phyloP scores from a whole-genome alignment of 2,888 invertebrate genomes.

The Diarsia brunnea region DNA sequence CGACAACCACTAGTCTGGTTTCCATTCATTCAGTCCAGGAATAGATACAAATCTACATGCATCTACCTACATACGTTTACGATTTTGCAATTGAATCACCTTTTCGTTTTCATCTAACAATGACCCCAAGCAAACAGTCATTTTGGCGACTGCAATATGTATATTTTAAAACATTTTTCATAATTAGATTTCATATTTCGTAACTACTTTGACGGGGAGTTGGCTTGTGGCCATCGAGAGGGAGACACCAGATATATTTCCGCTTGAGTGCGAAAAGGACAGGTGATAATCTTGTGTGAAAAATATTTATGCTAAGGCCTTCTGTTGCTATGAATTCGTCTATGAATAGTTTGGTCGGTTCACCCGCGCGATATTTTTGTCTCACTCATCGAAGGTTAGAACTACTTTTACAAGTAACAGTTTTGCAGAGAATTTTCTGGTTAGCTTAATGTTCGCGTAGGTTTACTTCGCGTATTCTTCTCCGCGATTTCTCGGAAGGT shows the following conservation, averaged over 20 bases:
- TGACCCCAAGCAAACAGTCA: slow-evolving; percentile 62
- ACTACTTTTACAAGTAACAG: slow-evolving; percentile 65
- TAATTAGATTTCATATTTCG: slow-evolving; percentile 89
- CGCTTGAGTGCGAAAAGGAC: slow-evolving; percentile 83
- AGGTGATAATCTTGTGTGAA: slow-evolving; percentile 89
- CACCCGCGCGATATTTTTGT: slow-evolving; percentile 83
- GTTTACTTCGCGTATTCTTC: slow-evolving; percentile 13
- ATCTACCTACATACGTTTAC: not conserved
- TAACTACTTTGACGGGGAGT: slow-evolving; percentile 80
- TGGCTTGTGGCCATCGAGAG: slow-evolving; percentile 84
- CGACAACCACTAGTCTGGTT: slow-evolving; percentile 11
- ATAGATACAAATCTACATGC: slow-evolving; percentile 25
- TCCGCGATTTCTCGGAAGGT: not conserved
- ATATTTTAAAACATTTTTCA: slow-evolving; percentile 79
- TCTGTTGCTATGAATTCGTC: slow-evolving; percentile 83
- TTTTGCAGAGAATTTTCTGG: slow-evolving; percentile 62
- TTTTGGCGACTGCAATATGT: slow-evolving; percentile 66
- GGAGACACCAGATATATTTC: slow-evolving; percentile 81
- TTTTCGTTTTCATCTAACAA: slow-evolving; percentile 61
- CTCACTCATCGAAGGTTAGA: slow-evolving; percentile 83
- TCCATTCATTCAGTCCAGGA: slow-evolving; percentile 48
- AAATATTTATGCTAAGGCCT: slow-evolving; percentile 90
- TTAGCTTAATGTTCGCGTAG: slow-evolving; percentile 54
- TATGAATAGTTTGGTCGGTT: slow-evolving; percentile 85
- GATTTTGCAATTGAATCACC: slow-evolving; percentile 30